These are phyloP conservation scores for Isaurus tuberculatus DNA, from an alignment of 92 coral and sea anemone genomes.

Conservation along the genomic window DNA sequence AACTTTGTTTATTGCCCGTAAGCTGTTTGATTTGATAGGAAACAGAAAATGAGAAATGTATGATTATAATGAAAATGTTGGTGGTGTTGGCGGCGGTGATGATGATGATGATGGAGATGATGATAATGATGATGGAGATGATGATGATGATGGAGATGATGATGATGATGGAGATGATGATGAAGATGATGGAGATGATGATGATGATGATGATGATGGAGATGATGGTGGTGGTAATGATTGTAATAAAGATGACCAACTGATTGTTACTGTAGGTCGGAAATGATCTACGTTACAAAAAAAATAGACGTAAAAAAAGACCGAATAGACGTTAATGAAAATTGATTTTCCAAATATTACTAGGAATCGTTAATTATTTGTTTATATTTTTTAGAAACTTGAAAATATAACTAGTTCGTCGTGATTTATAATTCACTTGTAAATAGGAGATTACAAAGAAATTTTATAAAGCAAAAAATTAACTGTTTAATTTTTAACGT, in stretches of 20 bases:
- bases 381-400: not conserved
- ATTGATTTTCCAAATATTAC: not conserved
- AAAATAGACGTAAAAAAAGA: not conserved
- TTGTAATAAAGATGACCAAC: not conserved
- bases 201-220: no score
- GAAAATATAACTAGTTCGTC: not conserved
- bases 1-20: no score
- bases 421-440: constrained; percentile 3
- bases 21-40: no score
- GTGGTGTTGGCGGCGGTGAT: no score
- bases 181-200: no score
- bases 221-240: not conserved
- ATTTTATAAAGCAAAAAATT: not conserved
- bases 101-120: no score
- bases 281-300: not conserved
- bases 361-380: not conserved
- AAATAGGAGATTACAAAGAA: not conserved
- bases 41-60: no score
- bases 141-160: no score
- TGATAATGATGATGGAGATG: no score
- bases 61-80: no score
- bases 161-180: no score
- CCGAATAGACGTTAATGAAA: not conserved
- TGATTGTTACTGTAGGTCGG: not conserved
- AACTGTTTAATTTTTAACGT: constrained; percentile 15